These are phyloP conservation scores for Andrena minutula DNA, from an alignment of 2,888 invertebrate species.

Conservation along the genomic window DNA sequence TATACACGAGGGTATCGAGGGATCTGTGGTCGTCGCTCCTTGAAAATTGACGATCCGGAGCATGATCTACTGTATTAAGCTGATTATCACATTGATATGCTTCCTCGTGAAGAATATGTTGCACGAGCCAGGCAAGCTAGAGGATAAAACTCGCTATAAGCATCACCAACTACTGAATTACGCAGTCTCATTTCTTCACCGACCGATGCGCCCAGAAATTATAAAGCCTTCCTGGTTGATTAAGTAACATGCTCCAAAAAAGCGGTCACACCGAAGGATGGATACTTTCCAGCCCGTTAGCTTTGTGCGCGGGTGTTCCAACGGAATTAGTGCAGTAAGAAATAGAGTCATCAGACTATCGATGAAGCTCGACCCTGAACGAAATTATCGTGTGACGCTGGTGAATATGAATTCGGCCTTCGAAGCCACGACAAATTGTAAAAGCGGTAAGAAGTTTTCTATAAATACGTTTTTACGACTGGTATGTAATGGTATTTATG, in stretches of 20 bases:
- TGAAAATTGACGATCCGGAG: neutral
- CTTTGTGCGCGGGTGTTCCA: neutral
- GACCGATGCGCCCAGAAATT: slow-evolving; percentile 4
- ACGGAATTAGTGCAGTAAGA: slow-evolving; percentile 10
- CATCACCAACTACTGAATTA: too few species aligned
- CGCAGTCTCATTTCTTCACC: neutral
- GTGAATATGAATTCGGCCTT: slow-evolving; percentile 55
- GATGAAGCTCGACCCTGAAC: slow-evolving; percentile 47
- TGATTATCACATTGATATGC: neutral
- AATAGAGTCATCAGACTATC: slow-evolving; percentile 35
- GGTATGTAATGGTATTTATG: slow-evolving; percentile 55
- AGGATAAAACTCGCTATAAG: neutral
- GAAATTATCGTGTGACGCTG: slow-evolving; percentile 54
- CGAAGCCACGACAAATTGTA: slow-evolving; percentile 50
- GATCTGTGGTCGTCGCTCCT: neutral
- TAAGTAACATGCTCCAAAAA: neutral
- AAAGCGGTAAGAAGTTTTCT: slow-evolving; percentile 53
- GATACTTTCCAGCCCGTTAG: slow-evolving; percentile 18
- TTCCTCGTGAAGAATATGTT: neutral
- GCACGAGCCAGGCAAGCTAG: neutral
- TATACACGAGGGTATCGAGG: neutral
- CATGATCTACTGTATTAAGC: neutral
- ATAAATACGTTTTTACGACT: slow-evolving; percentile 54
- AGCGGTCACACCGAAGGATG: neutral
- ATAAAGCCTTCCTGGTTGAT: slow-evolving; percentile 1